A percentile compares a stretch with the other conserved stretches of the same genome.
These are phyloP conservation scores for Aegotheles bennettii DNA, from an alignment of 2,113 vertebrate genomes.

Conservation along the genomic window DNA sequence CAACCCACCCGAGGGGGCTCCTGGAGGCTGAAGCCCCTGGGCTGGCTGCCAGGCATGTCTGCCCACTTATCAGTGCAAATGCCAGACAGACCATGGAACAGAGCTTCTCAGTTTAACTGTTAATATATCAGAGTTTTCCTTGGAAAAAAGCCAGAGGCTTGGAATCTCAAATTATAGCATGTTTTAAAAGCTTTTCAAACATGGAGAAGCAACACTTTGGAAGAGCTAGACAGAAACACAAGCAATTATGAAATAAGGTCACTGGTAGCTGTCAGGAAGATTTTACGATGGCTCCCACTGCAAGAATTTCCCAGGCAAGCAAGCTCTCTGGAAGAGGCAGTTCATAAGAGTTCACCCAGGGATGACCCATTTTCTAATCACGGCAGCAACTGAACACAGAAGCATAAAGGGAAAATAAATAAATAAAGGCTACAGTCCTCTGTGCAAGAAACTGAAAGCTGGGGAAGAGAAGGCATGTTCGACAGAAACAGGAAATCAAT, in stretches of 20 bases:
- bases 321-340: slow-evolving; percentile 15
- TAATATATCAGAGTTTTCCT: slow-evolving; percentile 14
- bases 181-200: slow-evolving; percentile 37
- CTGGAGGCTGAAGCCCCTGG: neutral
- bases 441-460: neutral
- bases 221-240: slow-evolving; percentile 20
- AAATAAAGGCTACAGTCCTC: neutral
- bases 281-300: slow-evolving; percentile 26
- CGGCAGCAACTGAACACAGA: slow-evolving; percentile 3
- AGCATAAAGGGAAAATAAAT: slow-evolving; percentile 19
- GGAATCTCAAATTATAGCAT: slow-evolving; percentile 25
- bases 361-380: slow-evolving; percentile 53
- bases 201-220: neutral
- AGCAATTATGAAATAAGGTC: slow-evolving; percentile 25
- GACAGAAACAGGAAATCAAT: neutral
- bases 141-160: slow-evolving; percentile 39
- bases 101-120: neutral
- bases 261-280: slow-evolving; percentile 35
- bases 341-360: slow-evolving; percentile 43
- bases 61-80: slow-evolving; percentile 33
- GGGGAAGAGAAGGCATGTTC: neutral
- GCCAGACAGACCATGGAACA: slow-evolving; percentile 3
- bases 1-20: neutral
- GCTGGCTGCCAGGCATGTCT: slow-evolving; percentile 32
- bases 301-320: slow-evolving; percentile 24